A percentile compares a stretch with the other conserved stretches of the same genome.
Conservation (phyloP, 2,797 vertebrate genomes). For the Botia kubotai region DNA sequence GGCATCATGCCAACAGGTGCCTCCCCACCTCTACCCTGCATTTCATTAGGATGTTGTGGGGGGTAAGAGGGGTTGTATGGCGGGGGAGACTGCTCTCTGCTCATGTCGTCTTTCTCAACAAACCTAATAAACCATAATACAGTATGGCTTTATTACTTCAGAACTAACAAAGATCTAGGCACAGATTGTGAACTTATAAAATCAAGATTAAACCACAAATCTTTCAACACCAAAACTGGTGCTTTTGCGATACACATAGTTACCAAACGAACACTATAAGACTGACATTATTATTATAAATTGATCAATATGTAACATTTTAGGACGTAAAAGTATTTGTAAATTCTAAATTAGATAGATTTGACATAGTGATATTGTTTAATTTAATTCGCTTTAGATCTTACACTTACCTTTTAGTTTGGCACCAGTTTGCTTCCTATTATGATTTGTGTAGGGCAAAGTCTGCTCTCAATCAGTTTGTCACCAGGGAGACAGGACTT, state of each 20-base stretch:
- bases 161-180: no score
- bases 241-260: background rate
- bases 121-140: background rate
- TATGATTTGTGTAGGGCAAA: constrained; percentile 71
- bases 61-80: constrained; percentile 60
- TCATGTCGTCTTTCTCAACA: constrained; percentile 50
- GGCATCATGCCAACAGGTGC: constrained; percentile 65
- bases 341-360: no score
- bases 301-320: background rate
- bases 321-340: background rate
- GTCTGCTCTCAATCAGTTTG: constrained; percentile 73
- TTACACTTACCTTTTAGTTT: constrained; percentile 45
- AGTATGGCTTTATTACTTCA: no score
- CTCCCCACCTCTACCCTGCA: constrained; percentile 61
- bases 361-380: background rate
- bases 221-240: background rate
- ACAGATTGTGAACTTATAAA: no score
- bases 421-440: constrained; percentile 65
- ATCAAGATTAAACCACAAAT: background rate
- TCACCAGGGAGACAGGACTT: constrained; percentile 70
- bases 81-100: constrained; percentile 54
- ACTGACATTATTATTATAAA: background rate
- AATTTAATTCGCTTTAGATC: constrained; percentile 34
- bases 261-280: background rate
- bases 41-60: constrained; percentile 42